These are phyloP conservation scores for Erebia ligea DNA, from an alignment of 2,888 invertebrate species.

Conservation along the genomic window DNA sequence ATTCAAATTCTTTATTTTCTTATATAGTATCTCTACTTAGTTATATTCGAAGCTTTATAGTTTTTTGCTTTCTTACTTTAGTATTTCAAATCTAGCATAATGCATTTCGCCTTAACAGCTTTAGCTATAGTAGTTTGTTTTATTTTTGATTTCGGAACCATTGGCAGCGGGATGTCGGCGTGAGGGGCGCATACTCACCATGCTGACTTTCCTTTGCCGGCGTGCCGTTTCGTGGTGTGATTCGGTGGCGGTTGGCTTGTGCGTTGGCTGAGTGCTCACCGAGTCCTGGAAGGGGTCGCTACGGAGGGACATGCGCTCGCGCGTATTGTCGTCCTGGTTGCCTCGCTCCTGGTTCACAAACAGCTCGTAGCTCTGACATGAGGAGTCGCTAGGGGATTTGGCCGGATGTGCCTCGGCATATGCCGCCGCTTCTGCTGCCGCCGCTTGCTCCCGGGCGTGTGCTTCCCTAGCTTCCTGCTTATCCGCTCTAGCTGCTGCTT, in stretches of 20 bases:
- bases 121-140: neutral
- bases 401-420: slow-evolving; percentile 86
- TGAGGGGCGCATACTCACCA: slow-evolving; percentile 87
- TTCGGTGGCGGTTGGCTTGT: slow-evolving; percentile 82
- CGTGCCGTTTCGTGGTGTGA: slow-evolving; percentile 79
- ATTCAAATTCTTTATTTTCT: neutral
- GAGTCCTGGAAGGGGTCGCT: slow-evolving; percentile 93
- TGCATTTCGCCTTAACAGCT: neutral
- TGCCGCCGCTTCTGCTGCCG: slow-evolving; percentile 85
- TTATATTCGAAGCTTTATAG: neutral
- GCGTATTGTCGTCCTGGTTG: slow-evolving; percentile 94
- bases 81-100: neutral
- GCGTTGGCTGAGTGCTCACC: slow-evolving; percentile 91
- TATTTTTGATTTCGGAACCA: slow-evolving; percentile 52
- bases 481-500: slow-evolving; percentile 87
- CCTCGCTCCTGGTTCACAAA: slow-evolving; percentile 95
- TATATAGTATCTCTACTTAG: neutral
- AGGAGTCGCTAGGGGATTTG: slow-evolving; percentile 95
- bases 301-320: slow-evolving; percentile 95
- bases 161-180: slow-evolving; percentile 63
- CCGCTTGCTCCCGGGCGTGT: slow-evolving; percentile 84
- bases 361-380: slow-evolving; percentile 92
- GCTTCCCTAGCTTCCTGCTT: slow-evolving; percentile 84
- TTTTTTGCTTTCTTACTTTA: neutral
- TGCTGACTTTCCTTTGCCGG: slow-evolving; percentile 93